phyloP scores from a whole-genome alignment of 2,888 invertebrate genomes.

The Prosopocoilus inquinatus region DNA sequence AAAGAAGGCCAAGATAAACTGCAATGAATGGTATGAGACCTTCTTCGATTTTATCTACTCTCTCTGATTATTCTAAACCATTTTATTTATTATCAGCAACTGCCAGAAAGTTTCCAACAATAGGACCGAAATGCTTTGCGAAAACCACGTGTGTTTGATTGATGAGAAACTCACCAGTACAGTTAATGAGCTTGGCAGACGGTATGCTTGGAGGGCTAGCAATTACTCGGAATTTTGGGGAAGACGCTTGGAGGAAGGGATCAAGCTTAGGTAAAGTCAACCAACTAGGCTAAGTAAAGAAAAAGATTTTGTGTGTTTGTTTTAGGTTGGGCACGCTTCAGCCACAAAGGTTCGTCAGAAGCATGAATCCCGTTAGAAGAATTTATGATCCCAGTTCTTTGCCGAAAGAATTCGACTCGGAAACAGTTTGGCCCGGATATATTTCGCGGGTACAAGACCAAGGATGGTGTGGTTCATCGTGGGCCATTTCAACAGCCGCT shows the following conservation, averaged over 20 bases:
- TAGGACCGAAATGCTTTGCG: constrained; percentile 61
- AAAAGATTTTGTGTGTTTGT: not conserved
- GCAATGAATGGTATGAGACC: constrained; percentile 69
- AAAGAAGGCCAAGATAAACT: constrained; percentile 60
- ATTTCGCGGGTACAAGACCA: constrained; percentile 73
- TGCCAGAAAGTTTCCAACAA: constrained; percentile 50
- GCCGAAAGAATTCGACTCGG: constrained; percentile 74
- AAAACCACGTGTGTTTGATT: constrained; percentile 71
- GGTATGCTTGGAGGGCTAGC: constrained; percentile 71
- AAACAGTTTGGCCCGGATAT: constrained; percentile 69
- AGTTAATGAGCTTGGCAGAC: constrained; percentile 58
- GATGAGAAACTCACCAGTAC: constrained; percentile 66
- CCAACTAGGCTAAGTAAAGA: not conserved
- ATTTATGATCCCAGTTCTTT: constrained; percentile 61
- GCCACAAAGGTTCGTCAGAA: constrained; percentile 52
- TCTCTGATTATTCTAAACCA: constrained; percentile 1
- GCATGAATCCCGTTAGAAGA: constrained; percentile 60
- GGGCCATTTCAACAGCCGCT: constrained; percentile 86
- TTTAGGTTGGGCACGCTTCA: constrained; percentile 55
- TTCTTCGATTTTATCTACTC: not conserved
- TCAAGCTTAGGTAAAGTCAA: constrained; percentile 65
- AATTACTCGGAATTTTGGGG: constrained; percentile 86
- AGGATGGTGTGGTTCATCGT: constrained; percentile 83
- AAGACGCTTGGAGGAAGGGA: constrained; percentile 75
- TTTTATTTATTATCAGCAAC: constrained; percentile 55